Conservation (phyloP, 2,797 vertebrate species). For the Gorsachius magnificus region DNA sequence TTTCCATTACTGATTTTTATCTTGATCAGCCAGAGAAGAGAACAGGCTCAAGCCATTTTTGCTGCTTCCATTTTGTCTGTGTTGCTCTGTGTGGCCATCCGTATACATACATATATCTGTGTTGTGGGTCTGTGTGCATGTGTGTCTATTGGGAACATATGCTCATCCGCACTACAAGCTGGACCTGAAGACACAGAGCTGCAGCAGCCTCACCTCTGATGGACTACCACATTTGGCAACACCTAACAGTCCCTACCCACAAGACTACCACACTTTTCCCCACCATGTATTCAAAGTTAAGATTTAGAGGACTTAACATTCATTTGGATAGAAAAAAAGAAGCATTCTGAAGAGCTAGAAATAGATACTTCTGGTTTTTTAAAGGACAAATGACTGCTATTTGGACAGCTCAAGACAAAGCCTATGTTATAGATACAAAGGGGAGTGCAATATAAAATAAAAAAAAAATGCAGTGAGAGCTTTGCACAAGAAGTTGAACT, state of each 20-base stretch:
- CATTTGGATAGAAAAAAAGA: not conserved
- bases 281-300: not conserved
- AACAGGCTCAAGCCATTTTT: not conserved
- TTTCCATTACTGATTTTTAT: not conserved
- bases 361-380: not conserved
- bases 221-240: not conserved
- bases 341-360: not conserved
- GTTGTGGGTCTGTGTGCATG: not conserved
- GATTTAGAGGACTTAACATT: not conserved
- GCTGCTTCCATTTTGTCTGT: not conserved
- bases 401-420: not conserved
- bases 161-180: rapidly evolving
- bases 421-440: not conserved
- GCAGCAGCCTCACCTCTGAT: not conserved
- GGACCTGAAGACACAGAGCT: not conserved
- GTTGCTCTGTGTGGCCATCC: not conserved
- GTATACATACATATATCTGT: rapidly evolving
- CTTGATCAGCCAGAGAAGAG: not conserved
- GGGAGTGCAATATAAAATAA: not conserved
- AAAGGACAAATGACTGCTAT: not conserved
- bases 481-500: not conserved
- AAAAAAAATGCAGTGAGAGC: not conserved
- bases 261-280: not conserved
- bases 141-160: rapidly evolving
- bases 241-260: not conserved